Base-by-base conservation (phyloP, 2,113 vertebrate species). In the Choloepus hoffmanni region DNA sequence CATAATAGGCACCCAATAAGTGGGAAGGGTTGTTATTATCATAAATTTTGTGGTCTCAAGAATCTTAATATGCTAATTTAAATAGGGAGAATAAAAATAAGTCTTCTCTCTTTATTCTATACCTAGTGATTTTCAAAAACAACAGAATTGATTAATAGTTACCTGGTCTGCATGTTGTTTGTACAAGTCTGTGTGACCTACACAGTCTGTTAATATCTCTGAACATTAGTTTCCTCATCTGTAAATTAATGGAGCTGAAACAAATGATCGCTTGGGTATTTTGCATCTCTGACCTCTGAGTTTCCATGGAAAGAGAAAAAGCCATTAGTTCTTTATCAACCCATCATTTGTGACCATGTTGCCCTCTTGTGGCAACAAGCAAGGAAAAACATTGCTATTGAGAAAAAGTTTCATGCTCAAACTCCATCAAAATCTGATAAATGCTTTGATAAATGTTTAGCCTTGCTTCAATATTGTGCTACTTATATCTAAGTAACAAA, bases 341-440 rank as follows among this genome's bases (percentile, higher is more conserved):
- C 43, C 53, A 87, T 96, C 12, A 5, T 73, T 55, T 90, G 90
- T 87, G 72, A 79, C 67, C n/a, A 89, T 88, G 86, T 81, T 95
- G 96, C 97, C 97, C 95, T 95, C 97, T 97, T 96, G 95, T 96
- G 97, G 95, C 72, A 85, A 89, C n/a, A 96, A 36, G 43, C 23
- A 62, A 65, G 50, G 33, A 50, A 58, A 94, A 77, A 78, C 2
- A 65, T 36, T 96, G 8, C 23, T 83, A 55, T 33, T 68, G 53
- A 81, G 40, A 89, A 77, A 89, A 95, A 93, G 60, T 68, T 94
- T 90, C 19, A 9, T 28, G 45, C 72, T 40, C 16, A 23, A 5
- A 77, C 1, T 10, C 12, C 23, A 74, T 89, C 36, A 88, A 94
- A 95, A 78, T 43, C 15, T 85, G n/a, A n/a, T 65, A 63, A 58